Evolutionary conservation across 2,797 vertebrate genomes (phyloP).

Genomic region (Vultur gryphus): DNA sequence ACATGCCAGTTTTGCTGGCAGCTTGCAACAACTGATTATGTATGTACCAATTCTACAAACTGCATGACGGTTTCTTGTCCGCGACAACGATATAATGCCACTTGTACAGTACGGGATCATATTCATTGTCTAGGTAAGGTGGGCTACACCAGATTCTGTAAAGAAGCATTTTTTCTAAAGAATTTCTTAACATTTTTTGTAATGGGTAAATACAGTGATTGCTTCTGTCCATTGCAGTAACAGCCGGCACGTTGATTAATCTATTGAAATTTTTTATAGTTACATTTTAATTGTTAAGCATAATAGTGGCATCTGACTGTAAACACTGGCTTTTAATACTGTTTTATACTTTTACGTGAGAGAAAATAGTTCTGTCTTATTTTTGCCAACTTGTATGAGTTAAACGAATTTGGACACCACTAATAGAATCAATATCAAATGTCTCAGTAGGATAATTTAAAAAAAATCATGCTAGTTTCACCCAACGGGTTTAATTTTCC

Average conservation of each 20-base stretch:
- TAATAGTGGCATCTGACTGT: neutral
- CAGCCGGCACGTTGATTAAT: neutral
- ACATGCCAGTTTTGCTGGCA: slow-evolving; percentile 97
- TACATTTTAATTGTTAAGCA: neutral
- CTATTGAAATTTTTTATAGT: neutral
- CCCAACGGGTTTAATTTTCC: neutral
- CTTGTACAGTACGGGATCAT: slow-evolving; percentile 88
- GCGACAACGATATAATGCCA: slow-evolving; percentile 85
- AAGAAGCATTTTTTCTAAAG: neutral
- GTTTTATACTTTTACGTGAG: neutral
- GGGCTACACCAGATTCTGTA: neutral
- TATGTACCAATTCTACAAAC: slow-evolving; percentile 85
- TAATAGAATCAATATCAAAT: neutral
- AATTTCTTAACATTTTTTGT: neutral
- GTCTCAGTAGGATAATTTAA: neutral
- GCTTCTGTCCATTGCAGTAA: neutral
- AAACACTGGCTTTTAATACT: neutral
- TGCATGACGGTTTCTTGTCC: slow-evolving; percentile 94
- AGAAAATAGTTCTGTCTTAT: neutral
- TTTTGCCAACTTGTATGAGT: neutral
- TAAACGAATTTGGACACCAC: neutral
- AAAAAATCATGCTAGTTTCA: neutral
- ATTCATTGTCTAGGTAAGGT: slow-evolving; percentile 89
- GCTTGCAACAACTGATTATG: slow-evolving; percentile 86
- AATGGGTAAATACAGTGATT: neutral